These are phyloP conservation scores for Elachura formosa DNA, from an alignment of 2,113 vertebrate genomes.

Conservation along the genomic window DNA sequence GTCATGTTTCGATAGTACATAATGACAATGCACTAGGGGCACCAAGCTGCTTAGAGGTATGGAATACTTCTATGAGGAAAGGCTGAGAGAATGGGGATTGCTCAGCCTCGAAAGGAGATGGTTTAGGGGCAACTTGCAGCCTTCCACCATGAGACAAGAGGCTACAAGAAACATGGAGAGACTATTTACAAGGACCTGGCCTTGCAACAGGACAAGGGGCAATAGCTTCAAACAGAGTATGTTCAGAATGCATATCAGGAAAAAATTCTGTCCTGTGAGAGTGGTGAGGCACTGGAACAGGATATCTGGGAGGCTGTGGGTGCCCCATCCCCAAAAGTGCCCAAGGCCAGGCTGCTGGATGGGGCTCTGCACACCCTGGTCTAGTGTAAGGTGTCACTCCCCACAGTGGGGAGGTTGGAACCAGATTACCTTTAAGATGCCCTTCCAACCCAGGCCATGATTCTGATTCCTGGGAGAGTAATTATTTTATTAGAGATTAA, in stretches of 20 bases:
- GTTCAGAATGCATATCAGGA: not conserved
- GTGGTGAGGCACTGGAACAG: not conserved
- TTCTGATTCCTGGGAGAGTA: not conserved
- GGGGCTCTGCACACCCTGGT: not conserved
- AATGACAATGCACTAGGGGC: not conserved
- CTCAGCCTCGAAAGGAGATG: not conserved
- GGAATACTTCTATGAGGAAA: not conserved
- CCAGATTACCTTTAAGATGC: not conserved
- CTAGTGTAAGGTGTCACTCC: accelerated
- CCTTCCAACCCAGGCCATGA: not conserved
- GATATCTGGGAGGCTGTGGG: not conserved
- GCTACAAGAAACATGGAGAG: not conserved
- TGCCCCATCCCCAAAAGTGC: not conserved
- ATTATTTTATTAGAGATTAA: not conserved
- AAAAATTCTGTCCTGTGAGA: not conserved
- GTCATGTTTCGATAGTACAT: not conserved
- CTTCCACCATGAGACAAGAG: not conserved
- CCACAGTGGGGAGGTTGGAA: not conserved
- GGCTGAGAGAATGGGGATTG: not conserved
- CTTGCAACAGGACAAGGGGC: not conserved
- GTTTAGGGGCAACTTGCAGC: not conserved
- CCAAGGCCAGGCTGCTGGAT: not conserved
- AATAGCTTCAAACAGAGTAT: not conserved
- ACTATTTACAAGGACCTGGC: not conserved
- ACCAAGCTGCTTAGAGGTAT: not conserved